A percentile compares a stretch with the other conserved stretches of the same genome.
phyloP scores from a whole-genome alignment of 2,797 vertebrate species.

The Naso thynnoides region DNA sequence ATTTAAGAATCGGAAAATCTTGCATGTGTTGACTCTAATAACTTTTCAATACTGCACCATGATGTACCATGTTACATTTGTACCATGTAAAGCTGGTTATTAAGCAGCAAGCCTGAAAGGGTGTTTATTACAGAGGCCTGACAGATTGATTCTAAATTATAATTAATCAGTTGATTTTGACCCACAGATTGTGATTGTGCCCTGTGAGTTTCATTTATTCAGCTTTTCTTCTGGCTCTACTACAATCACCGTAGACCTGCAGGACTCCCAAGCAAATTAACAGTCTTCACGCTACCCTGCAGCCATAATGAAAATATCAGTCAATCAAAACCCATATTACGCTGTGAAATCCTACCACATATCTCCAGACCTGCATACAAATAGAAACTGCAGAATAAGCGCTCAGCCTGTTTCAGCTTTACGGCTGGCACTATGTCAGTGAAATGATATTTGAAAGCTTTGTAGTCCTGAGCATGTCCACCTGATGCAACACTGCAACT shows the following conservation, averaged over 20 bases:
- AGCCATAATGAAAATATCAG: constrained; percentile 84
- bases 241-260: constrained; percentile 80
- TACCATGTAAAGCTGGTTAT: constrained; percentile 68
- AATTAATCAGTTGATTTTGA: constrained; percentile 85
- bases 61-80: constrained; percentile 31
- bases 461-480: constrained; percentile 15
- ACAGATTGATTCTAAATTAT: constrained; percentile 79
- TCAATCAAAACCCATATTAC: constrained; percentile 81
- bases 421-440: constrained; percentile 24
- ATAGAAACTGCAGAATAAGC: constrained; percentile 65
- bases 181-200: constrained; percentile 81
- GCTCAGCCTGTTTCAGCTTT: constrained; percentile 40
- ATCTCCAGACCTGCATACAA: constrained; percentile 75
- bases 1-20: constrained; percentile 21
- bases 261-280: constrained; percentile 83
- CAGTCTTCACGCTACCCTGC: constrained; percentile 81
- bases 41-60: constrained; percentile 24
- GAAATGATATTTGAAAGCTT: constrained; percentile 36
- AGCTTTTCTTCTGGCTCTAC: constrained; percentile 75
- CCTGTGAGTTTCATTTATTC: constrained; percentile 81
- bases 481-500: constrained; percentile 24
- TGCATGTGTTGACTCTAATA: constrained; percentile 10
- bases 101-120: constrained; percentile 72
- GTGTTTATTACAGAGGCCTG: constrained; percentile 79
- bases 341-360: constrained; percentile 72